Evolutionary conservation across 2,797 vertebrate species (phyloP).

Genomic region (Takifugu rubripes): DNA sequence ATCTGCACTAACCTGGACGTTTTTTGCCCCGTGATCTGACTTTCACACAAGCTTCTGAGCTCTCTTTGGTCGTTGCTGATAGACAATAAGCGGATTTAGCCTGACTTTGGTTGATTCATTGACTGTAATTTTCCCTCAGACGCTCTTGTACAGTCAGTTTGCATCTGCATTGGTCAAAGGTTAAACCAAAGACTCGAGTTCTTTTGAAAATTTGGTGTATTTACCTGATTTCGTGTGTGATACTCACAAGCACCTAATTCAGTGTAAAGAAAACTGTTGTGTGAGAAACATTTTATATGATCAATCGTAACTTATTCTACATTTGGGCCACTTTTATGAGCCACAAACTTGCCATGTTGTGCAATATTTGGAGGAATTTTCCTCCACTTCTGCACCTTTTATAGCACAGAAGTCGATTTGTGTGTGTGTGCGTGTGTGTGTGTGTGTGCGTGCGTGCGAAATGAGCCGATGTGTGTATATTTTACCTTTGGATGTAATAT

Average conservation of each 20-base stretch:
- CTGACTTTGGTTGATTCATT: slow-evolving; percentile 40
- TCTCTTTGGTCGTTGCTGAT: slow-evolving; percentile 1
- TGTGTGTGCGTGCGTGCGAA: not conserved
- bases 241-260: slow-evolving; percentile 51
- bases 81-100: slow-evolving; percentile 31
- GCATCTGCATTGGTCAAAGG: slow-evolving; percentile 40
- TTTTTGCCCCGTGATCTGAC: slow-evolving; percentile 1
- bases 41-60: not conserved
- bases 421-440: too few species aligned
- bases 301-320: slow-evolving; percentile 30
- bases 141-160: slow-evolving; percentile 2
- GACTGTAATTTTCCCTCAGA: slow-evolving; percentile 4
- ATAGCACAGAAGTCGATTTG: too few species aligned
- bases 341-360: slow-evolving; percentile 63
- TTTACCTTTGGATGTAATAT: slow-evolving; percentile 35
- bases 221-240: slow-evolving; percentile 36
- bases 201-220: slow-evolving; percentile 32
- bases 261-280: slow-evolving; percentile 19
- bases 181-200: slow-evolving; percentile 33
- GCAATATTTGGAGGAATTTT: slow-evolving; percentile 67
- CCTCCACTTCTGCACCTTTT: slow-evolving; percentile 17
- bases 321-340: slow-evolving; percentile 62
- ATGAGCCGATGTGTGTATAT: slow-evolving; percentile 45
- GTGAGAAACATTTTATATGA: slow-evolving; percentile 48
- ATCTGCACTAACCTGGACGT: slow-evolving; percentile 4